phyloP scores from a whole-genome alignment of 2,113 vertebrate species.

The Mobula hypostoma region DNA sequence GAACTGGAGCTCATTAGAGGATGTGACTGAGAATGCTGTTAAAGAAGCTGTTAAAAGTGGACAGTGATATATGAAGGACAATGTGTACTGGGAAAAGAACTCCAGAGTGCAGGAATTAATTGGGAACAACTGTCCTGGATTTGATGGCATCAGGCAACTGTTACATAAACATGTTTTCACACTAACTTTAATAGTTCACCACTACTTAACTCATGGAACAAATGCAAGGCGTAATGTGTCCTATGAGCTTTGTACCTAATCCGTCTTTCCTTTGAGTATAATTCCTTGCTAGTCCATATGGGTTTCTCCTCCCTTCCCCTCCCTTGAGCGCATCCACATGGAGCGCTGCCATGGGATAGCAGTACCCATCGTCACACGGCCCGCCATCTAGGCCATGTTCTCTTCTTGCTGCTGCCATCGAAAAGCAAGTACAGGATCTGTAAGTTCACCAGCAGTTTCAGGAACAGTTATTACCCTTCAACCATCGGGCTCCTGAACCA shows the following conservation, averaged over 20 bases:
- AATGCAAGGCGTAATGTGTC: neutral
- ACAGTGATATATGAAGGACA: neutral
- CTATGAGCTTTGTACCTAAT: neutral
- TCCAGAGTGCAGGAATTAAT: neutral
- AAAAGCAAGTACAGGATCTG: no score
- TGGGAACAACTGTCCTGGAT: neutral
- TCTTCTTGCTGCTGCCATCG: no score
- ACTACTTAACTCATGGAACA: neutral
- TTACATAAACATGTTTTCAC: neutral
- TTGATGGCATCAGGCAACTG: neutral
- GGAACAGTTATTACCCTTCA: no score
- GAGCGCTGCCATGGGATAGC: no score
- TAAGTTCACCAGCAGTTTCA: no score
- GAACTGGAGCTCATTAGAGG: neutral
- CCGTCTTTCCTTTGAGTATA: no score
- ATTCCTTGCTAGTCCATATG: no score
- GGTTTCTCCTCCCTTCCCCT: no score
- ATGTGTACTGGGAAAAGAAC: neutral
- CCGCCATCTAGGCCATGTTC: no score
- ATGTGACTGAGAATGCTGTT: neutral
- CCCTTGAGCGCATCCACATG: no score
- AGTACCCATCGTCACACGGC: no score
- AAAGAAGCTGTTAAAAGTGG: neutral
- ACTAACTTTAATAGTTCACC: neutral
- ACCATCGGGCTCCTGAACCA: no score